phyloP scores from a whole-genome alignment of 2,888 invertebrate genomes.

The Odontomyia ornata region DNA sequence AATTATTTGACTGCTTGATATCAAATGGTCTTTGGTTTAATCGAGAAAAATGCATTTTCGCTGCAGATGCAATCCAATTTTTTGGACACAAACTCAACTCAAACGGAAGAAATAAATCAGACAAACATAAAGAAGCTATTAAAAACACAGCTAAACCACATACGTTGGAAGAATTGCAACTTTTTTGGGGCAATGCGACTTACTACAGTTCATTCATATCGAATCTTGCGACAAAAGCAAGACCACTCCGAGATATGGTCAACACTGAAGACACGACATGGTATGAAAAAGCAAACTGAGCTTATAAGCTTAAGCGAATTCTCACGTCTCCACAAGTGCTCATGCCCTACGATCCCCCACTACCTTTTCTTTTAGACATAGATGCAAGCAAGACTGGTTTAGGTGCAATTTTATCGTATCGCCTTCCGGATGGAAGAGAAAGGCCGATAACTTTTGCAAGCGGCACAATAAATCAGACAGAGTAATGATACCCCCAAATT shows the following conservation, averaged over 20 bases:
- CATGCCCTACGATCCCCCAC: too few species aligned
- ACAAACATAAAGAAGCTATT: too few species aligned
- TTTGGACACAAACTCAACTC: constrained; percentile 45
- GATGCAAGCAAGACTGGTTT: too few species aligned
- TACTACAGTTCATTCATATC: not conserved
- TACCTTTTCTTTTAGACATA: too few species aligned
- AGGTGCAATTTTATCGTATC: too few species aligned
- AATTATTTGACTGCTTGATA: too few species aligned
- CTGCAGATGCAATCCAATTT: too few species aligned
- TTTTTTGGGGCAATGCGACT: constrained; percentile 23
- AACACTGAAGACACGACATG: not conserved
- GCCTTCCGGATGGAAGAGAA: constrained; percentile 43
- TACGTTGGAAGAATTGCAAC: too few species aligned
- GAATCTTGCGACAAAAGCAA: not conserved
- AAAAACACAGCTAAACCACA: too few species aligned
- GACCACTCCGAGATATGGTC: too few species aligned
- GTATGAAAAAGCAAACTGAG: not conserved
- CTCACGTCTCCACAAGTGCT: constrained; percentile 44
- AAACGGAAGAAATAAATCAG: constrained; percentile 25
- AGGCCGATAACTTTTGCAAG: constrained; percentile 47
- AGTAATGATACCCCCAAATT: constrained; percentile 47
- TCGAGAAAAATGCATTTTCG: too few species aligned
- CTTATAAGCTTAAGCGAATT: not conserved
- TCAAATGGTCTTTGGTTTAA: constrained; percentile 43
- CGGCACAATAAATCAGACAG: constrained; percentile 46